phyloP scores from a whole-genome alignment of 2,797 vertebrate genomes.

The Gymnopithys bicolor region DNA sequence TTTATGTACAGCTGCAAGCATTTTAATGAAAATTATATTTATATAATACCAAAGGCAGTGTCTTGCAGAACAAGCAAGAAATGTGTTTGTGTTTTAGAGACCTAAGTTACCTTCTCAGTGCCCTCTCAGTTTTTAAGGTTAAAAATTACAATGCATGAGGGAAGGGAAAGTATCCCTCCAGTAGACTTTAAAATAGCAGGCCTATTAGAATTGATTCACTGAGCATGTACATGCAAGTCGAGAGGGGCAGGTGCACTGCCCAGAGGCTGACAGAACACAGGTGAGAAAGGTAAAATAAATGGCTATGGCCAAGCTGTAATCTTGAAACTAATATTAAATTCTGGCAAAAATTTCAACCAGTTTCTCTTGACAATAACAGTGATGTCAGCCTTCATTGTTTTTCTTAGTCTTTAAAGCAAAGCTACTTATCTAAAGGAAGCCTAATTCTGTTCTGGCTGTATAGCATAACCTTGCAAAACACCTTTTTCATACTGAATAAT shows the following conservation, averaged over 20 bases:
- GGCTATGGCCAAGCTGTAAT: background rate
- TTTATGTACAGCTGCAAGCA: background rate
- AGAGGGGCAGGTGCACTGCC: background rate
- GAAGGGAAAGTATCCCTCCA: background rate
- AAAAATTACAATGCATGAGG: background rate
- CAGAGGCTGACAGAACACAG: background rate
- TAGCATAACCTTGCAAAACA: background rate
- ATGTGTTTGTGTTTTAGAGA: background rate
- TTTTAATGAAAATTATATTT: background rate
- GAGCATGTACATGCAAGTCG: fast-evolving
- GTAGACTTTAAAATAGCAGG: background rate
- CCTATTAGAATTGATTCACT: background rate
- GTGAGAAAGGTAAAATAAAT: background rate
- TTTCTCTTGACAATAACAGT: background rate
- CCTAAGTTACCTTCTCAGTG: background rate
- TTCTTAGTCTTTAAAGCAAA: background rate
- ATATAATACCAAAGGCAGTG: background rate
- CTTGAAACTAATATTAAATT: background rate
- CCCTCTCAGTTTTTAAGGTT: background rate
- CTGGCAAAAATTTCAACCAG: background rate
- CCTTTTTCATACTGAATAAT: background rate
- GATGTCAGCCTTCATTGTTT: background rate
- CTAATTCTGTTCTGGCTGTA: background rate
- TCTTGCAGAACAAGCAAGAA: background rate
- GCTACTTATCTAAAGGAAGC: background rate